Evolutionary conservation across 2,797 vertebrate species (phyloP).

Genomic region (Coranthus polyacanthus): DNA sequence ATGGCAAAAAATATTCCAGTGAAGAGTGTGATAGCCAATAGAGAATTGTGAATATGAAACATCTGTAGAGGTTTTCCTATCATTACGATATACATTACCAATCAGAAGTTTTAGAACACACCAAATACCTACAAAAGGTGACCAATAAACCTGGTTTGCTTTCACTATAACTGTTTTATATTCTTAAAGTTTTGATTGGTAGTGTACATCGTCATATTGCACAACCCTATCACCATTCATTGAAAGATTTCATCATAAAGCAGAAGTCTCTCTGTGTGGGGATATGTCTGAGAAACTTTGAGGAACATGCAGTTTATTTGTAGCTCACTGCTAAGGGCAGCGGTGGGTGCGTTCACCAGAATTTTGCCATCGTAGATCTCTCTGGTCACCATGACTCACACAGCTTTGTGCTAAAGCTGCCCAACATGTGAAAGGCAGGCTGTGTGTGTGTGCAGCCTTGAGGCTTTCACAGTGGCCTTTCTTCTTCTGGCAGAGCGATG

Average conservation of each 20-base stretch:
- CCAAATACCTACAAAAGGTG: no score
- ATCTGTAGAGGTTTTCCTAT: no score
- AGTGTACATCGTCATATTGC: no score
- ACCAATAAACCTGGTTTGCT: no score
- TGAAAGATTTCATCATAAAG: conserved; percentile 29
- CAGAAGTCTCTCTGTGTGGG: conserved; percentile 14
- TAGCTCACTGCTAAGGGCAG: conserved; percentile 50
- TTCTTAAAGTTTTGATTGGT: no score
- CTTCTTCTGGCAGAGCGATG: conserved; percentile 67
- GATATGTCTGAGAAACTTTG: conserved; percentile 9
- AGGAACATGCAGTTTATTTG: conserved; percentile 24
- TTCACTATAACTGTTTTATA: no score
- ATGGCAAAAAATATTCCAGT: no score
- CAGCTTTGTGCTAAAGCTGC: conserved; percentile 54
- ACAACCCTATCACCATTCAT: no score
- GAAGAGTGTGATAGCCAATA: no score
- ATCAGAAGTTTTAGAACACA: no score
- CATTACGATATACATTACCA: no score
- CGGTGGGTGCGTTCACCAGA: conserved; percentile 19
- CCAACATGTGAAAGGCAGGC: conserved; percentile 71
- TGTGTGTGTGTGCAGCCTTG: conserved; percentile 70
- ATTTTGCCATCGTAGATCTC: conserved; percentile 46
- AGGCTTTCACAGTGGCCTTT: conserved; percentile 75
- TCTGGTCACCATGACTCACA: conserved; percentile 56
- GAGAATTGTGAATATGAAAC: no score